Evolutionary conservation across 2,888 invertebrate genomes (phyloP).

Genomic region (Ceramica pisi): DNA sequence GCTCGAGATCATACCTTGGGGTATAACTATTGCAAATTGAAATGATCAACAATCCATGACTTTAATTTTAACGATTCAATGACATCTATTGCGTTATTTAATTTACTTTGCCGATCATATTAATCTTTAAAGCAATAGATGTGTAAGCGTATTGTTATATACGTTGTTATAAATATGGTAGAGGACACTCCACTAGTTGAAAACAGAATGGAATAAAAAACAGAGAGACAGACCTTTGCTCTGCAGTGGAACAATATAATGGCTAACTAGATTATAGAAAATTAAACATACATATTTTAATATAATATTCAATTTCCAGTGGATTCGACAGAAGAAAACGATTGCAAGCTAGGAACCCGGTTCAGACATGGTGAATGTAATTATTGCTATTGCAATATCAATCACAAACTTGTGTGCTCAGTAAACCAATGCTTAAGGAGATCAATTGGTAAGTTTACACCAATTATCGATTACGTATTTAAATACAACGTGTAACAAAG

Average conservation of each 20-base stretch:
- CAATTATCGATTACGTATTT: neutral
- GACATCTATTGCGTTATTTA: neutral
- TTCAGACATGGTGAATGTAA: slow-evolving; percentile 8
- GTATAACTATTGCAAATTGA: too few species aligned
- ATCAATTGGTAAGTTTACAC: neutral
- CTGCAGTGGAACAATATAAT: neutral
- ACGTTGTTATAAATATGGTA: neutral
- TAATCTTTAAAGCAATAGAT: neutral
- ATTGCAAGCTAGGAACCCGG: slow-evolving; percentile 2
- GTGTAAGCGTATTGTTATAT: neutral
- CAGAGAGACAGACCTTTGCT: neutral
- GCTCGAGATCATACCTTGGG: too few species aligned
- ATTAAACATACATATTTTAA: neutral
- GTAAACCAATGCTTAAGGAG: neutral
- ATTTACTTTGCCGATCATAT: neutral
- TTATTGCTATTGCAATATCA: neutral
- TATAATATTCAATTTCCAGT: neutral
- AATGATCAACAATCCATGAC: too few species aligned
- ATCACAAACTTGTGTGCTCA: neutral
- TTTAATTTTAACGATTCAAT: too few species aligned
- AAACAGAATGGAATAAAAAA: neutral
- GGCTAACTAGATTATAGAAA: neutral
- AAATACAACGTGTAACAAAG: too few species aligned
- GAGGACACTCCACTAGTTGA: neutral
- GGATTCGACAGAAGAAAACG: neutral